These are phyloP conservation scores for Oryctes rhinoceros DNA, from an alignment of 1,140 invertebrate genomes.

Conservation along the genomic window DNA sequence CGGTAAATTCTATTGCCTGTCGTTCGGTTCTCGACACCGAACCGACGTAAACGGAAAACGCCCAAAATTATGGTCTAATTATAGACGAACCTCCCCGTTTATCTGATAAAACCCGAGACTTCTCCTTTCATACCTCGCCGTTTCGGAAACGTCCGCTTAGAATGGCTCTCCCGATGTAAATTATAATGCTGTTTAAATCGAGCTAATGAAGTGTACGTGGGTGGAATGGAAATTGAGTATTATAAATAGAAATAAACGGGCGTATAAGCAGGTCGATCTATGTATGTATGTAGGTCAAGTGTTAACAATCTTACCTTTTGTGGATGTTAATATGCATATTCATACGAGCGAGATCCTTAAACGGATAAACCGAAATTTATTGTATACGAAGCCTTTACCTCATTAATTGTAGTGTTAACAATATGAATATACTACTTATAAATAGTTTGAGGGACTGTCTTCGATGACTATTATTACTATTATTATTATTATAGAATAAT, in stretches of 20 bases:
- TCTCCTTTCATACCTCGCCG: neutral
- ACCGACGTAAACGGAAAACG: conserved; percentile 4
- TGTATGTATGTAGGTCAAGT: neutral
- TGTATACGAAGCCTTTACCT: too few species aligned
- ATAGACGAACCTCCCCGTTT: neutral
- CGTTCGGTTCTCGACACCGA: neutral
- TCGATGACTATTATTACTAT: too few species aligned
- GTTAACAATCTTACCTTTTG: neutral
- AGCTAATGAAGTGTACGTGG: conserved; percentile 16
- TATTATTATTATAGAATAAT: too few species aligned
- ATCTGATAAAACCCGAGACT: conserved; percentile 11
- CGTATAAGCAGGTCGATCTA: neutral
- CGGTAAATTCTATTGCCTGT: neutral
- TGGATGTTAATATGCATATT: neutral
- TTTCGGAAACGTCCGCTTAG: neutral
- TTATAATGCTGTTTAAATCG: conserved; percentile 4
- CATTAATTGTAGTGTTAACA: too few species aligned
- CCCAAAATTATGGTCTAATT: conserved; percentile 25
- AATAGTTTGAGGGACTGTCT: too few species aligned
- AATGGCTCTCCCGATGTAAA: neutral
- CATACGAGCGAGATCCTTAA: too few species aligned
- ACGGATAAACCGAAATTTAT: too few species aligned
- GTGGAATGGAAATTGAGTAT: neutral
- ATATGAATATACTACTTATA: too few species aligned
- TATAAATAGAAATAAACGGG: conserved; percentile 9